Conservation (phyloP, 2,797 vertebrate species). For the Poecilia wingei region DNA sequence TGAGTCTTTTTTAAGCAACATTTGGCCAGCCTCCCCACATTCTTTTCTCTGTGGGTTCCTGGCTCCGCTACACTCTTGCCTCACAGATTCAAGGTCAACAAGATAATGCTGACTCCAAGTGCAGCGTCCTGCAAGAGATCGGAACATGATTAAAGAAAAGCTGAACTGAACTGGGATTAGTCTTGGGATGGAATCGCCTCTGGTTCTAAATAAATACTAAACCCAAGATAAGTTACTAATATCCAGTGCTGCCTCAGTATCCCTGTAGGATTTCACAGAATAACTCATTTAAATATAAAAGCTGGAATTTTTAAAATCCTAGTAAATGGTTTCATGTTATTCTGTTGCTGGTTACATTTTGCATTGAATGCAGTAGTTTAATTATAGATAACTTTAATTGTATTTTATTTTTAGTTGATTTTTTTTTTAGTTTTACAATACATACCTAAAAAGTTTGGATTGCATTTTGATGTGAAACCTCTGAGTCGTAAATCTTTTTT, state of each 20-base stretch:
- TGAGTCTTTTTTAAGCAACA: slow-evolving; percentile 39
- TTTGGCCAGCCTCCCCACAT: slow-evolving; percentile 47
- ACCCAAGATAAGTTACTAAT: slow-evolving; percentile 28
- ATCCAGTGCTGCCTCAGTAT: slow-evolving; percentile 6
- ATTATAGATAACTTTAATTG: not conserved
- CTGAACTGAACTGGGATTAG: slow-evolving; percentile 21
- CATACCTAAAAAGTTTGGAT: not conserved
- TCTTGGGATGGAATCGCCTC: slow-evolving; percentile 19
- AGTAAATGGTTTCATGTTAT: slow-evolving; percentile 22
- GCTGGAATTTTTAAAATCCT: slow-evolving; percentile 19
- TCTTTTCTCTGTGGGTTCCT: slow-evolving; percentile 52
- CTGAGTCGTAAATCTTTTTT: not conserved
- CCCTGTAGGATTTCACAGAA: slow-evolving; percentile 7
- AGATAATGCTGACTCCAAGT: slow-evolving; percentile 53
- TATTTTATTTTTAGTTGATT: not conserved
- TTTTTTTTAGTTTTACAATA: not conserved
- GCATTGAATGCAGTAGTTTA: slow-evolving; percentile 14
- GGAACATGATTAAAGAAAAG: slow-evolving; percentile 43
- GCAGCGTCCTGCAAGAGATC: slow-evolving; percentile 42
- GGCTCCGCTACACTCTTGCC: slow-evolving; percentile 46
- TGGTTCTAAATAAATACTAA: slow-evolving; percentile 35
- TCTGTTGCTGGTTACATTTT: slow-evolving; percentile 33
- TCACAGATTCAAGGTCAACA: slow-evolving; percentile 60
- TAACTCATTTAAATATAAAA: slow-evolving; percentile 6
- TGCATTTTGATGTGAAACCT: not conserved